Base-by-base conservation (phyloP, 2,888 invertebrate genomes). In the Gisinianus flammeolus region DNA sequence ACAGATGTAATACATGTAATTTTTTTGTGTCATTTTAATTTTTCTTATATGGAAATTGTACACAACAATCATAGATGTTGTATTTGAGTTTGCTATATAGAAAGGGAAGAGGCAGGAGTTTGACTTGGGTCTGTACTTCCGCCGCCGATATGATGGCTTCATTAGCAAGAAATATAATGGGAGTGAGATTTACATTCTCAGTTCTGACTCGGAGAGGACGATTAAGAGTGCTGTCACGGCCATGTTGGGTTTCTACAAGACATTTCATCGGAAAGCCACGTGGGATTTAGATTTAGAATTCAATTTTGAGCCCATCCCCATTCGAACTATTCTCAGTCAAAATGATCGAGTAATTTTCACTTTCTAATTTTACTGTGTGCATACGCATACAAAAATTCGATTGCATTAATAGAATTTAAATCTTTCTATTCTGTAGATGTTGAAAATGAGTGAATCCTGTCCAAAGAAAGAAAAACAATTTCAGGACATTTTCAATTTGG, bases 181-280 rank as follows among this genome's bases (percentile, higher is more conserved):
- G 10, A 83, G 80, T 52, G 88, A 91, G 85, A 86, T 89, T 10
- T 84, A 85, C 78, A 85, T 89, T 1, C 81, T 86, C 10, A 94
- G 94, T 86, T 95, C 95, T 83, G 93, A 93, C 85, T 90, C 91
- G 77, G 93, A 95, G 80, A 90, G 97, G 73, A 95, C 95, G 85
- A 88, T 95, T 83, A 93, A 94, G 93, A 96, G 95, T 86, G 96
- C 94, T 0, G 91, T 93, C 86, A 89, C 92, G 35, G 89, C 95
- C 79, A 88, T 95, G 56, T 94, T 95, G 0, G 96, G 94, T 0
- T 22, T 77, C 3, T 77, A 58, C n/a, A n/a, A n/a, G n/a, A n/a
- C n/a, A n/a, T n/a, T n/a, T n/a, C n/a, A n/a, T n/a, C n/a, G n/a
- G n/a, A n/a, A n/a, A n/a, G n/a, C n/a, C n/a, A n/a, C n/a, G n/a